Evolutionary conservation across 2,797 vertebrate species (phyloP).

Genomic region (Loris lydekkerianus): DNA sequence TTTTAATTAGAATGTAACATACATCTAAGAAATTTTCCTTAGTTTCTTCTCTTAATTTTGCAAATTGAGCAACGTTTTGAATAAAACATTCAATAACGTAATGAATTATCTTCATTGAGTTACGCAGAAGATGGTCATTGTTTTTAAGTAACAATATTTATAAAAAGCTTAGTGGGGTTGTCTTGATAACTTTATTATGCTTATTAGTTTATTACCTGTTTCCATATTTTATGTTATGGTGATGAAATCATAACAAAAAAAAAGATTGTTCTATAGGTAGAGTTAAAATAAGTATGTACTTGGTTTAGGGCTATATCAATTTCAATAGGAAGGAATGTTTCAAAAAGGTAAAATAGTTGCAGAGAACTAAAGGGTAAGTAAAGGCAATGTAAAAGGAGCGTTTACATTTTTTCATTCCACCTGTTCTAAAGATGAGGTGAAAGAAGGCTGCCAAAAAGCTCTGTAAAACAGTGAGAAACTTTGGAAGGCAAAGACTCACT

Average conservation of each 20-base stretch:
- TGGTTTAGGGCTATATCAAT: neutral
- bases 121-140: neutral
- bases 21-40: neutral
- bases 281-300: neutral
- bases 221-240: neutral
- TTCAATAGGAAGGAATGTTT: neutral
- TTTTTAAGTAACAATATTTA: conserved; percentile 25
- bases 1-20: neutral
- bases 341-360: neutral
- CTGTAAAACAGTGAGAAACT: neutral
- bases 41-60: conserved; percentile 10
- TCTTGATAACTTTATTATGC: neutral
- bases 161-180: neutral
- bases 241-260: neutral
- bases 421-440: neutral
- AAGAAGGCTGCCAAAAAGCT: neutral
- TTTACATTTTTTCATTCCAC: neutral
- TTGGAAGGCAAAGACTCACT: neutral
- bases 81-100: neutral
- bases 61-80: neutral
- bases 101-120: neutral
- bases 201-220: neutral
- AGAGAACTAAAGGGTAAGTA: neutral
- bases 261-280: neutral
- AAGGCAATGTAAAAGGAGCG: neutral